Base-by-base conservation (phyloP, 1,140 invertebrate species). In the Sesamia nonagrioides region DNA sequence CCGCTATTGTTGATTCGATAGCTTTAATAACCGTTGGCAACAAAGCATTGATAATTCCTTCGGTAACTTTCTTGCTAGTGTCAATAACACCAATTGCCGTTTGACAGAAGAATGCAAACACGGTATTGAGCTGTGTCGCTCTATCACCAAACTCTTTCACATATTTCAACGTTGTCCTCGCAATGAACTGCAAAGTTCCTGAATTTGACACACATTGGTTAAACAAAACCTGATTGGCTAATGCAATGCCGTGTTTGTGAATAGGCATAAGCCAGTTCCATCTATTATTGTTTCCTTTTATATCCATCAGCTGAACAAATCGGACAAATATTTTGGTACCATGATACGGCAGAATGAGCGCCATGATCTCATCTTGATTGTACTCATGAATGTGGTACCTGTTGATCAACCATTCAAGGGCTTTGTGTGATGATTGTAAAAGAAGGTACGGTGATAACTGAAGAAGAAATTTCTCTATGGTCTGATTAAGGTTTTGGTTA, bases 371-470 rank as follows among this genome's bases (percentile, higher is more conserved):
- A 89, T 98, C 96, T 74, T 96, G 96, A 89, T 99, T 99, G 89
- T 97, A 99, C 66, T 97, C 95, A 86, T 99, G 98, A 79, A 99
- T 97, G 61, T 97, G 96, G 91, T 97, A 99, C 86, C 98, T 97
- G 80, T 97, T 96, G 61, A 99, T 96, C 2, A 99, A 95, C 99
- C 98, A 99, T 96, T 99, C 99, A 33, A 99, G 91, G 21, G 98
- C 97, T 96, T 99, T 98, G 76, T 99, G 98, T 9, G 98, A 96
- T 13, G 97, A 96, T 88, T 97, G 97, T 0, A 98, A 91, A 45
- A 98, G 91, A 85, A 99, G 97, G 91, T 98, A 99, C 6, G 98
- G 98, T 0, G 98, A 98, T 9, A 99, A 82, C 48, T 97, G 93
- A 48, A 97, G 90, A 0, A 99, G 90, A 95, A 99, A 99, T 77